phyloP scores from a whole-genome alignment of 1,140 invertebrate species.

The Pogonus chalceus region DNA sequence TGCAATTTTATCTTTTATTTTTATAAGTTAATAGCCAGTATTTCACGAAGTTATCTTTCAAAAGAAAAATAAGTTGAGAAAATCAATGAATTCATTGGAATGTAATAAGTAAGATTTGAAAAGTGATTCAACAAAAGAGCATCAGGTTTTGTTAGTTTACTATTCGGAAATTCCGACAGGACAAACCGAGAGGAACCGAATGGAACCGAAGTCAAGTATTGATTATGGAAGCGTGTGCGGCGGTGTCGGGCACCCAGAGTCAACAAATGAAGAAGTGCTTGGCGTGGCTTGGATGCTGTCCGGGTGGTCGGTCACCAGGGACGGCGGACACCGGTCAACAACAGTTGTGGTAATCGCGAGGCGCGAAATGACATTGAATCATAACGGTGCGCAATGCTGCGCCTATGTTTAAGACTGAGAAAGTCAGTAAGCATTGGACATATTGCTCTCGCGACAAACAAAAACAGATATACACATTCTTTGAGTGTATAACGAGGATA shows the following conservation, averaged over 20 bases:
- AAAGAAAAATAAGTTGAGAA: no score
- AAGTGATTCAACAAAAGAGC: neutral
- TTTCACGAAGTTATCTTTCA: no score
- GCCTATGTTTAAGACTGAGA: no score
- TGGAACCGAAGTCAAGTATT: constrained; percentile 3
- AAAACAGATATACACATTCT: no score
- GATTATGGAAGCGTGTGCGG: neutral
- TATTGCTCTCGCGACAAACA: no score
- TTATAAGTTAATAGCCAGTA: no score
- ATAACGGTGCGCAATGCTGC: no score
- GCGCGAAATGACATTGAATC: neutral
- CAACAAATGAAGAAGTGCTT: constrained; percentile 6
- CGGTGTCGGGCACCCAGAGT: neutral
- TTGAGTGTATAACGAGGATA: no score
- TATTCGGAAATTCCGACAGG: neutral
- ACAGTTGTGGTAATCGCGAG: neutral
- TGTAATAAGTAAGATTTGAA: neutral
- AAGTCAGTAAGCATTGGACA: no score
- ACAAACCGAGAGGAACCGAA: neutral
- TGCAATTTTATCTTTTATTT: no score
- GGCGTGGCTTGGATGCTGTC: neutral
- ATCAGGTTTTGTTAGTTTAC: neutral
- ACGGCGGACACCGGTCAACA: neutral
- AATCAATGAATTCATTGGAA: no score
- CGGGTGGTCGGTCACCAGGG: neutral